These are phyloP conservation scores for Porites rus DNA, from an alignment of 92 coral and sea anemone species.

Conservation along the genomic window DNA sequence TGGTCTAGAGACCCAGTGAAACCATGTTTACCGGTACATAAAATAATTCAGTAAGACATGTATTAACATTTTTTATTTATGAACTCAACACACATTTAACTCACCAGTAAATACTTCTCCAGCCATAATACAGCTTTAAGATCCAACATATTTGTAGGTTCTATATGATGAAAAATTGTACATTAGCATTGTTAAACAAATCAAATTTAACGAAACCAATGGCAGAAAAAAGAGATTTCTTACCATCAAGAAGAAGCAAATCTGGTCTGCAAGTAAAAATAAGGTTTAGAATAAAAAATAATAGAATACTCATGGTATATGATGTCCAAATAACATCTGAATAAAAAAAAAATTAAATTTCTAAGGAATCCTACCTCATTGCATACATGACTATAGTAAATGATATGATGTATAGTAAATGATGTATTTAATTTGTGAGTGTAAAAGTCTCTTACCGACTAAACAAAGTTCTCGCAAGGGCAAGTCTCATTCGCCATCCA, in stretches of 20 bases:
- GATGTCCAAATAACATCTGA: too few relatives aligned
- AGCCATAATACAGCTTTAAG: conserved; percentile 92
- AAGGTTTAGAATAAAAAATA: neutral
- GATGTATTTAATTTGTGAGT: neutral
- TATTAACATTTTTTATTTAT: too few relatives aligned
- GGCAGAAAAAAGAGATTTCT: neutral
- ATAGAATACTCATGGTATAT: too few relatives aligned
- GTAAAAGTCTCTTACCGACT: conserved; percentile 65
- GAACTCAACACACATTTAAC: neutral
- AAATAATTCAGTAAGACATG: too few relatives aligned
- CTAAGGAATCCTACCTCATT: too few relatives aligned
- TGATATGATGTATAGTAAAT: too few relatives aligned
- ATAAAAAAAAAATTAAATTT: too few relatives aligned
- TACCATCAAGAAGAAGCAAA: conserved; percentile 81
- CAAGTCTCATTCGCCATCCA: conserved; percentile 94
- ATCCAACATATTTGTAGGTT: conserved; percentile 97
- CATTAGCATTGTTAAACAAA: too few relatives aligned
- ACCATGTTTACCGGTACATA: too few relatives aligned
- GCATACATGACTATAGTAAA: too few relatives aligned
- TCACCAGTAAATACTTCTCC: conserved; percentile 84
- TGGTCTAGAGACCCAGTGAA: too few relatives aligned
- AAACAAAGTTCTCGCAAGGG: conserved; percentile 88
- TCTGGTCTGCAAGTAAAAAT: conserved; percentile 67
- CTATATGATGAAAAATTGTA: conserved; percentile 33
- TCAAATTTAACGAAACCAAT: too few relatives aligned